Base-by-base conservation (phyloP, 2,797 vertebrate genomes). In the Erpetoichthys calabaricus region DNA sequence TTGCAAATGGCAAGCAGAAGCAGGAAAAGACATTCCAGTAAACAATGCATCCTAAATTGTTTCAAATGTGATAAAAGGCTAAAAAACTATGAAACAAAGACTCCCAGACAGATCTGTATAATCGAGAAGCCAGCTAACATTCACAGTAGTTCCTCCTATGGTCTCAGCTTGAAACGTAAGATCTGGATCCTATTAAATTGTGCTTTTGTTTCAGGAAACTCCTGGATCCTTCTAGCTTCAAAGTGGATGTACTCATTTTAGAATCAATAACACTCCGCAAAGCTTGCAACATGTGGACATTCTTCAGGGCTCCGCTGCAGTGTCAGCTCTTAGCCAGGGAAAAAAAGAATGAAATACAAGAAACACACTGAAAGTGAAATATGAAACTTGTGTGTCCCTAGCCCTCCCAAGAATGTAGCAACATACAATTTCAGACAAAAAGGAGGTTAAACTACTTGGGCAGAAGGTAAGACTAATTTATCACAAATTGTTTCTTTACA, bases 121-220 rank as follows among this genome's bases (percentile, higher is more conserved):
- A 61, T 47, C 44, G 64, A 46, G 60, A 46, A 61, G 51, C 25
- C 50, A 45, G 57, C 53, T 6, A 47, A 49, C 52, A 59, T 44
- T 8, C 53, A 47, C 45, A 4, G 50, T 25, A 49, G 25, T 49
- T 49, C 47, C n/a, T 49, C 47, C 47, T 5, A 49, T 49, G 47
- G 7, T 8, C n/a, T 7, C 5, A 7, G 47, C 3, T 7, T 7
- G 47, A 49, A 49, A 7, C n/a, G 7, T 7, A 7, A 49, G 69
- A 73, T 69, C 80, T 83, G 84, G 68, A 79, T 86, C 70, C 70
- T 70, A 82, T 86, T 85, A 83, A 61, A 63, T 46, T 42, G 63
- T 6, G 55, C 64, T 60, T 63, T 69, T 47, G 67, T 74, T 79
- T 76, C 77, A 74, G 70, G 79, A 83, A 79, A 74, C 69, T 72